phyloP scores from a whole-genome alignment of 2,888 invertebrate genomes.

The Meloe dianella region DNA sequence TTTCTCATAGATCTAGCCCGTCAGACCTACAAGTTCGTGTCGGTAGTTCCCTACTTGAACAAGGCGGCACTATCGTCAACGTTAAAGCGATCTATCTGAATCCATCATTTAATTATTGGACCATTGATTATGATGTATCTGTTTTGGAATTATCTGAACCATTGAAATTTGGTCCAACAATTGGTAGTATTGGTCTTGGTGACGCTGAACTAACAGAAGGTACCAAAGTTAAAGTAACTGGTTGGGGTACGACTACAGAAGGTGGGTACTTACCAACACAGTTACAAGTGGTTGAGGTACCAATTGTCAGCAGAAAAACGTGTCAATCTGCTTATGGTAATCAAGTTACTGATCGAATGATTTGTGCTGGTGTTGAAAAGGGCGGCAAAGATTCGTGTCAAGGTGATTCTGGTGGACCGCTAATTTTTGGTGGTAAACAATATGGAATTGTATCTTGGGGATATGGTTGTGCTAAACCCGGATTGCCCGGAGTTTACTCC shows the following conservation, averaged over 20 bases:
- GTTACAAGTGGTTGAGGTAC: slow-evolving; percentile 36
- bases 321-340: slow-evolving; percentile 14
- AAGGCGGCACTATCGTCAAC: neutral
- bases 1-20: neutral
- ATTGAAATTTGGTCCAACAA: neutral
- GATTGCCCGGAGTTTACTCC: no score
- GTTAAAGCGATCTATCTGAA: neutral
- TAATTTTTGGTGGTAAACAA: no score
- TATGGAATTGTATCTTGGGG: no score
- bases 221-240: no score
- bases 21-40: neutral
- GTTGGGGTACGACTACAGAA: slow-evolving; percentile 25
- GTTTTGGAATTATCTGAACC: neutral
- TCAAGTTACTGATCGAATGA: slow-evolving; percentile 58
- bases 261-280: slow-evolving; percentile 33
- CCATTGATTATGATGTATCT: neutral
- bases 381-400: no score
- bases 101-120: no score
- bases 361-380: slow-evolving; percentile 62
- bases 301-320: slow-evolving; percentile 17
- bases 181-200: neutral
- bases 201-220: neutral
- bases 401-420: no score
- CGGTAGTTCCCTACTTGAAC: neutral
- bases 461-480: no score